Evolutionary conservation across 2,113 vertebrate genomes (phyloP).

Genomic region (Scomber colias): DNA sequence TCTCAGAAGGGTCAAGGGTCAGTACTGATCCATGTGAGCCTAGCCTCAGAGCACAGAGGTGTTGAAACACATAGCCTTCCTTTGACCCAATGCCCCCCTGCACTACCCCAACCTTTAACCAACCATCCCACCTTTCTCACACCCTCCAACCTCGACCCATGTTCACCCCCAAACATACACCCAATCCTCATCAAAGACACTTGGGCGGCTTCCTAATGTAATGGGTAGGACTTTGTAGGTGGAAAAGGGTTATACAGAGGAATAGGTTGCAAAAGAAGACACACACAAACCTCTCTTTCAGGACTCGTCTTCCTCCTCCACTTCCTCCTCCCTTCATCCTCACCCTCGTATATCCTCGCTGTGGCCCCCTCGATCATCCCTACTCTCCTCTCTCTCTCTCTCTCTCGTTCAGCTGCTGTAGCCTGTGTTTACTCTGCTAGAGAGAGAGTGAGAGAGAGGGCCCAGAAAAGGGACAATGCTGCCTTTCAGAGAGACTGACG

Average conservation of each 20-base stretch:
- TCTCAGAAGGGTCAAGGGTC: constrained; percentile 46
- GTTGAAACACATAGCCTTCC: constrained; percentile 60
- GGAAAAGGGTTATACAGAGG: constrained; percentile 30
- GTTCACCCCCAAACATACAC: constrained; percentile 29
- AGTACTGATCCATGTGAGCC: constrained; percentile 53
- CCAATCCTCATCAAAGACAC: constrained; percentile 56
- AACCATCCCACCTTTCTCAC: constrained; percentile 25
- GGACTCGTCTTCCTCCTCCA: constrained; percentile 50
- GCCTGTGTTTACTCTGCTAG: constrained; percentile 81
- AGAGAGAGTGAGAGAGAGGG: constrained; percentile 61
- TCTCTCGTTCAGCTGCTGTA: constrained; percentile 63
- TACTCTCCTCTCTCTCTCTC: constrained; percentile 30
- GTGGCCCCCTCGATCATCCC: constrained; percentile 62
- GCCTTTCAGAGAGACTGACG: constrained; percentile 81
- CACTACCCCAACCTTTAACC: constrained; percentile 19
- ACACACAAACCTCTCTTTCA: constrained; percentile 73
- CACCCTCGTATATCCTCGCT: constrained; percentile 60
- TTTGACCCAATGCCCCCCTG: constrained; percentile 48
- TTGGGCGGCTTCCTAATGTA: constrained; percentile 14
- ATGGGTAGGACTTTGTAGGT: constrained; percentile 1
- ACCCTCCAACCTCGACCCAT: constrained; percentile 16
- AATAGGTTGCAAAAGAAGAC: constrained; percentile 44
- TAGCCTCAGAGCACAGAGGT: constrained; percentile 50
- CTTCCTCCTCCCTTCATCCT: constrained; percentile 65
- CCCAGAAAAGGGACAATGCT: constrained; percentile 75